Base-by-base conservation (phyloP, 2,113 vertebrate species). In the Promerops cafer region DNA sequence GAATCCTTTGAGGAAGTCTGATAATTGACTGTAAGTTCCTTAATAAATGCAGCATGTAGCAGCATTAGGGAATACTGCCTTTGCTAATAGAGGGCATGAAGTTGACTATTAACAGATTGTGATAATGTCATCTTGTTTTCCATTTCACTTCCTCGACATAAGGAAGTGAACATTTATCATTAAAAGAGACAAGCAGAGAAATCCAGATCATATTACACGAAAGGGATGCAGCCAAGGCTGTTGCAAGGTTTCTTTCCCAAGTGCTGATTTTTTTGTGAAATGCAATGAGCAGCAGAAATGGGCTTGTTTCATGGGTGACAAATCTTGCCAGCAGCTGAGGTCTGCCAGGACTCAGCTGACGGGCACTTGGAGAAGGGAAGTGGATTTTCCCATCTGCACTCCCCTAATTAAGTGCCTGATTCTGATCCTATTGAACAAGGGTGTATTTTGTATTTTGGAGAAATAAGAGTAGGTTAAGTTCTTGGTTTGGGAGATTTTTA, bases 21-120 rank as follows among this genome's bases (percentile, higher is more conserved):
- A 13, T 49, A 33, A 69, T 81, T 54, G 24, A 18, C 56, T 70
- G 5, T 16, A 50, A 71, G 23, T 44, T 75, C 50, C 31, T 68
- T 39, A 19, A 13, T 53, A 74, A 64, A 84, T 33, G 18, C n/a
- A 19, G 78, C 10, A 65, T 2, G 1, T 4, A 54, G 78, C 27
- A 49, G 60, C 30, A 42, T 40, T 49, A 37, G 39, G 50, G 50
- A 91, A n/a, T 59, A 61, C 12, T 66, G 28, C 70, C 64, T 54
- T 2, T 78, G 84, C 30, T 75, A n/a, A 52, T 18, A 83, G 83
- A 92, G 64, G 59, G 47, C 74, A 61, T 0, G 0, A 66, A 83
- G 63, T 19, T 92, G 45, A 21, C 89, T 69, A 53, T 95, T 94
- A 95, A 87, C 76, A 84, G 82, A 59, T 80, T 91, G 85, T 93